Base-by-base conservation (phyloP, 2,888 invertebrate species). In the Apamea sordens region DNA sequence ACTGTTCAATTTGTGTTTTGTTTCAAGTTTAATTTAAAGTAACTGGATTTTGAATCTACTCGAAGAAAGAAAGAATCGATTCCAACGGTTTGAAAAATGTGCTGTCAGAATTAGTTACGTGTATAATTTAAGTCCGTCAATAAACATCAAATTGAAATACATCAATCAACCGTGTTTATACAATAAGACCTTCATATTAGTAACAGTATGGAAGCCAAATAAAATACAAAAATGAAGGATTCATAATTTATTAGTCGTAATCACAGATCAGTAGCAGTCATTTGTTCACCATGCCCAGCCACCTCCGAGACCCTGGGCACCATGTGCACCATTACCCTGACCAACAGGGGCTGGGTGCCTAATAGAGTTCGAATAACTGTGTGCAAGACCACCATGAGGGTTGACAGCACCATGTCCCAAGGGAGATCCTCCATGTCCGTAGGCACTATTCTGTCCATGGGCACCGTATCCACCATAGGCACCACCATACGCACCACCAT, bases 221-320 rank as follows among this genome's bases (percentile, higher is more conserved):
- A 56, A 85, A 79, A 87, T 44, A 72, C 50, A 0, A 32, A 68
- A 68, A 32, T n/a, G 56, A 69, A 32, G 15, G 50, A 65, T 73
- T 77, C 50, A 82, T 83, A 79, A 87, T 86, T 84, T 90, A 87
- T 84, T 86, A 61, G 65, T 87, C 85, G 69, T 86, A 80, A 89
- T 89, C 87, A 89, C 87, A 89, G 87, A 78, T 87, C 67, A 82
- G 53, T 56, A 77, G 44, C 82, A 87, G 83, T 90, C 84, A 67
- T 77, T 69, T 64, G 7, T 73, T 89, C 41, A 89, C 89, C 89
- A 89, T 41, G 81, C 78, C 61, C 80, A 78, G 11, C 83, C 84
- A 78, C 81, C 74, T 70, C 85, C 88, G 15, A 74, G 24, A 64
- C 77, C 68, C 28, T 82, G 83, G n/a, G 88, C 86, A 68, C 88